A percentile compares a stretch with the other conserved stretches of the same genome.
phyloP scores from a whole-genome alignment of 1,140 invertebrate genomes.

The Drosophila gunungcola region DNA sequence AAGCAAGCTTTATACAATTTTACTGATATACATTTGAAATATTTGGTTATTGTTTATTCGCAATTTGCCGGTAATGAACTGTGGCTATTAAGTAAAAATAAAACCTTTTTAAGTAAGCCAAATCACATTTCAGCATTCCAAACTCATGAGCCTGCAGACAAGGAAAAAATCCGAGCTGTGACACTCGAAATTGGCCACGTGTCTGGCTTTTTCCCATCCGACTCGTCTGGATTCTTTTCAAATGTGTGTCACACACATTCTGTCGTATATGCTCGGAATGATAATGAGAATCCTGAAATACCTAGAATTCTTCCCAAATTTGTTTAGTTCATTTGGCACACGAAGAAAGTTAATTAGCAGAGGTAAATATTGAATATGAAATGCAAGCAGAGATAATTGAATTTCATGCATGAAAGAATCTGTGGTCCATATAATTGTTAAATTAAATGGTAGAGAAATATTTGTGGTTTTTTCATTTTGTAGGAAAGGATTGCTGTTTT shows the following conservation, averaged over 20 bases:
- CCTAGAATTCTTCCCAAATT: constrained; percentile 25
- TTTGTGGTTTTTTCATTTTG: not conserved
- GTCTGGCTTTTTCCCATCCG: constrained; percentile 7
- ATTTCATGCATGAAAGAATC: not conserved
- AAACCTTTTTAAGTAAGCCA: not conserved
- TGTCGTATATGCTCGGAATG: constrained; percentile 34
- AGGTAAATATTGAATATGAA: constrained; percentile 28
- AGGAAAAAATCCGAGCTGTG: constrained; percentile 18
- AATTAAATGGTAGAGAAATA: not conserved
- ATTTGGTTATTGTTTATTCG: too few relatives aligned
- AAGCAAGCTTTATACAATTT: not conserved
- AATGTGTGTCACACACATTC: constrained; percentile 39
- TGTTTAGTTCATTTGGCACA: constrained; percentile 36
- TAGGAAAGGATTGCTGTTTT: too few relatives aligned
- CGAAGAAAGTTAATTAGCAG: constrained; percentile 39
- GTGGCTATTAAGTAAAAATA: not conserved
- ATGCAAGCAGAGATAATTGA: constrained; percentile 2
- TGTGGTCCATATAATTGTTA: not conserved
- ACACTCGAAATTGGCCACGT: constrained; percentile 40
- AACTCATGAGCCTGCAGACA: not conserved
- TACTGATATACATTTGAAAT: too few relatives aligned
- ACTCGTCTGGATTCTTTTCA: not conserved
- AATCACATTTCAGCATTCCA: constrained; percentile 7
- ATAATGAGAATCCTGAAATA: constrained; percentile 37
- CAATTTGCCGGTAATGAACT: not conserved